Evolutionary conservation across 2,888 invertebrate species (phyloP), one percentile per base, ranked within the genome.

Genomic region (Tetheella fluctuosa): DNA sequence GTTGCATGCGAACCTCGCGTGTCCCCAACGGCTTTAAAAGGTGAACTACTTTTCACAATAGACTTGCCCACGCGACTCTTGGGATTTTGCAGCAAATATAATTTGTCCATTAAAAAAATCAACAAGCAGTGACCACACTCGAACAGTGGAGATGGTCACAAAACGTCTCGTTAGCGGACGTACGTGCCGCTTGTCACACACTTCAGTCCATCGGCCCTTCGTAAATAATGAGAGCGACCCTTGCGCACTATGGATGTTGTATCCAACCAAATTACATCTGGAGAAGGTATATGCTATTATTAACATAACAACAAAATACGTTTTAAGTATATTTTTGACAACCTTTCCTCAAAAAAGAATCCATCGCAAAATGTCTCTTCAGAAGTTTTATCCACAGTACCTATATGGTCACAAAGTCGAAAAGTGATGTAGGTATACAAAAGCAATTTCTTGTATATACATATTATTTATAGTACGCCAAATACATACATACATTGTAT

Each of bases 151-250:
- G 91, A 89, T 88, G 91, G 89, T 90, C 92, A 93, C 93, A 93
- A 93, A 92, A 89, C 90, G 88, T 92, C 93, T 93, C 93, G 93
- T 93, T 93, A 93, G 91, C 84, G 86, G 66, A 76, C 86, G 90
- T 85, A 93, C 93, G 93, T 93, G 93, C 91, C 91, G 89, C 85
- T 80, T 86, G 90, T 91, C 93, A 89, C 91, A 88, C 90, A 89
- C 91, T 90, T 88, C 89, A 90, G 79, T 80, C 89, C 87, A 87
- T 88, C 90, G 88, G 91, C 90, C 91, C 92, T 91, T 91, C 91
- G 90, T 91, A 93, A 93, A 92, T 93, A 93, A 92, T 93, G 91
- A 91, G 87, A 88, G 87, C 79, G 77, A 83, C 85, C 84, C 84
- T 86, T 81, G 73, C 76, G 71, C 72, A 77, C 74, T 73, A 79